These are phyloP conservation scores for Dromius quadrimaculatus DNA, from an alignment of 2,888 invertebrate species.

Conservation along the genomic window DNA sequence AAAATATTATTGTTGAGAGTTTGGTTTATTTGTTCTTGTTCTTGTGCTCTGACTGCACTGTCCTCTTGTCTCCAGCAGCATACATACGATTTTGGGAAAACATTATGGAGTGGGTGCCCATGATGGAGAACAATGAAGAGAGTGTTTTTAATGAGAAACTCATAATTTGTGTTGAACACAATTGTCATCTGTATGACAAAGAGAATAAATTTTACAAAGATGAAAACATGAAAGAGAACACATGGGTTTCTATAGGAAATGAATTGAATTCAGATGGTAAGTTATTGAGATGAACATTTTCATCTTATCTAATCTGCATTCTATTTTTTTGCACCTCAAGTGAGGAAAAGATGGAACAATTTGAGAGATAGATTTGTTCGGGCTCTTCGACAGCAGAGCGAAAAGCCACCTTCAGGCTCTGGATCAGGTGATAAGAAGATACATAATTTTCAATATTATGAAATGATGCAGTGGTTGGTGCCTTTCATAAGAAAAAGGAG, in stretches of 20 bases:
- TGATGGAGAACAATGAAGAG: too few species aligned
- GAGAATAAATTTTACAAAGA: background rate
- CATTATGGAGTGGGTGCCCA: too few species aligned
- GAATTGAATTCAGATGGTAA: background rate
- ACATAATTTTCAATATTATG: background rate
- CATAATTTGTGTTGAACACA: too few species aligned
- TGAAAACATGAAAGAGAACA: background rate
- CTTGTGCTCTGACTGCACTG: too few species aligned
- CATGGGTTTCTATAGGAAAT: background rate
- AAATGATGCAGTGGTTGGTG: background rate
- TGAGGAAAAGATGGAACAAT: background rate
- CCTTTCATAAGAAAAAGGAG: conserved; percentile 18
- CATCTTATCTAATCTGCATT: background rate
- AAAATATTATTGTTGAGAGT: too few species aligned
- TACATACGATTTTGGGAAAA: too few species aligned
- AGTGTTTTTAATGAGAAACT: too few species aligned
- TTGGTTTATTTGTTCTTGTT: too few species aligned
- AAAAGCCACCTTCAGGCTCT: conserved; percentile 1
- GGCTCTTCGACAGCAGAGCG: background rate
- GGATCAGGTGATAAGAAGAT: background rate
- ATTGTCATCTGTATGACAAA: too few species aligned
- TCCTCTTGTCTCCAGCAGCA: too few species aligned
- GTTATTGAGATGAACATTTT: background rate
- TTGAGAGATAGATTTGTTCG: background rate
- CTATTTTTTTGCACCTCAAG: background rate